Percentiles rank a stretch among this genome's conserved stretches.
Conservation (phyloP, 2,113 vertebrate genomes). For the Catharus minimus region DNA sequence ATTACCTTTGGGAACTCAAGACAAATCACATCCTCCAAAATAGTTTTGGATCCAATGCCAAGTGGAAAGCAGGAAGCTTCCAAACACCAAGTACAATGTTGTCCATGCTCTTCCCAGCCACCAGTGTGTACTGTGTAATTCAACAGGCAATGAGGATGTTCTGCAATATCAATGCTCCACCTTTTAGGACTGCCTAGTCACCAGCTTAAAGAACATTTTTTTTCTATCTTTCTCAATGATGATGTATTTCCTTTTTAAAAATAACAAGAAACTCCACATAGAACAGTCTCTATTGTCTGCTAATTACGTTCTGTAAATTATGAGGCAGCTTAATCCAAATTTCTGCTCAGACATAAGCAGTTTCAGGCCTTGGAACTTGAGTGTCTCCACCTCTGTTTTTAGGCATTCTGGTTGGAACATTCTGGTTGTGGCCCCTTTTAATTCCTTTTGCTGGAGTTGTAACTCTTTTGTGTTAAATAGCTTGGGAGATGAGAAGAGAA, state of each 20-base stretch:
- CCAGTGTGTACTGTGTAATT: neutral
- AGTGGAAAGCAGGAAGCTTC: neutral
- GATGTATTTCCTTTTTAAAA: neutral
- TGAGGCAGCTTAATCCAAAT: neutral
- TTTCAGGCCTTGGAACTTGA: neutral
- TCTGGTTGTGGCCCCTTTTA: neutral
- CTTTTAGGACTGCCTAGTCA: neutral
- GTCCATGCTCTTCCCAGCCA: neutral
- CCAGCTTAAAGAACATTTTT: neutral
- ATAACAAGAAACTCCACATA: neutral
- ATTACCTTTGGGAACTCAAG: neutral
- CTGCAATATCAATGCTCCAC: rapidly evolving
- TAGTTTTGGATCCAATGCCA: neutral
- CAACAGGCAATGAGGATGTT: neutral
- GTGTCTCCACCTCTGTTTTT: neutral
- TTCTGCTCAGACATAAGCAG: neutral
- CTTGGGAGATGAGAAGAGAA: neutral
- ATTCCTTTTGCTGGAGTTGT: neutral
- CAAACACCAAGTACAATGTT: neutral
- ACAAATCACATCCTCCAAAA: neutral
- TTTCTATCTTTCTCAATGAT: neutral
- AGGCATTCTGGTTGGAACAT: neutral
- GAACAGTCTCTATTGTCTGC: neutral
- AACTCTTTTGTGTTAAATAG: neutral
- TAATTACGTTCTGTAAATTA: neutral